Percentiles rank a stretch among this genome's conserved stretches.
Conservation (phyloP, 2,797 vertebrate species). For the Chromis chromis region DNA sequence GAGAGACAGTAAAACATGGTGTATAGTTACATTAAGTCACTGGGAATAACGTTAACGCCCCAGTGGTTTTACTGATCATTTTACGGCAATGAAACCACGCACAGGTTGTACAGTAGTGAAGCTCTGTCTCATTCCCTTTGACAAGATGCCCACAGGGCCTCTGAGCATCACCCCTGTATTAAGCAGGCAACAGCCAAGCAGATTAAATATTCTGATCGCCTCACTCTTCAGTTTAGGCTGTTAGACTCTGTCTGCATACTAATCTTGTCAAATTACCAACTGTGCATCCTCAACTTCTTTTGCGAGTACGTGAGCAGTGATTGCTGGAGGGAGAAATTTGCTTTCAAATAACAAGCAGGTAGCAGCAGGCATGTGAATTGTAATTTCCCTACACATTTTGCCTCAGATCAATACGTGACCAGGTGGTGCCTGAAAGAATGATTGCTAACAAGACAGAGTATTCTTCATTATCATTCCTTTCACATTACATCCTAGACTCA, state of each 20-base stretch:
- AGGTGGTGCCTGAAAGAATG: slow-evolving; percentile 11
- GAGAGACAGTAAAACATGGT: slow-evolving; percentile 29
- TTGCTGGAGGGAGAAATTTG: slow-evolving; percentile 38
- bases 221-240: slow-evolving; percentile 51
- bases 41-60: slow-evolving; percentile 15
- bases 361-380: slow-evolving; percentile 12
- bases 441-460: slow-evolving; percentile 18
- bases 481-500: slow-evolving; percentile 9
- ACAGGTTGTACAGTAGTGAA: slow-evolving; percentile 41
- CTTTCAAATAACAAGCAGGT: slow-evolving; percentile 44
- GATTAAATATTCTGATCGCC: slow-evolving; percentile 58
- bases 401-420: slow-evolving; percentile 41
- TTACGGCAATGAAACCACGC: slow-evolving; percentile 44
- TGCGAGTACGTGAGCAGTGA: slow-evolving; percentile 36
- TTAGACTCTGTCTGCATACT: slow-evolving; percentile 67
- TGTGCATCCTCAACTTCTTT: slow-evolving; percentile 38
- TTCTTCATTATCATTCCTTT: slow-evolving; percentile 27
- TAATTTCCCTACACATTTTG: slow-evolving; percentile 40
- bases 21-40: slow-evolving; percentile 19
- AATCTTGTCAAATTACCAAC: slow-evolving; percentile 60
- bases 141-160: slow-evolving; percentile 45
- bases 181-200: slow-evolving; percentile 50
- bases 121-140: slow-evolving; percentile 20
- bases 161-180: slow-evolving; percentile 55
- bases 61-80: slow-evolving; percentile 34